Base-by-base conservation (phyloP, 2,797 vertebrate species). In the Syndactyla subalaris region DNA sequence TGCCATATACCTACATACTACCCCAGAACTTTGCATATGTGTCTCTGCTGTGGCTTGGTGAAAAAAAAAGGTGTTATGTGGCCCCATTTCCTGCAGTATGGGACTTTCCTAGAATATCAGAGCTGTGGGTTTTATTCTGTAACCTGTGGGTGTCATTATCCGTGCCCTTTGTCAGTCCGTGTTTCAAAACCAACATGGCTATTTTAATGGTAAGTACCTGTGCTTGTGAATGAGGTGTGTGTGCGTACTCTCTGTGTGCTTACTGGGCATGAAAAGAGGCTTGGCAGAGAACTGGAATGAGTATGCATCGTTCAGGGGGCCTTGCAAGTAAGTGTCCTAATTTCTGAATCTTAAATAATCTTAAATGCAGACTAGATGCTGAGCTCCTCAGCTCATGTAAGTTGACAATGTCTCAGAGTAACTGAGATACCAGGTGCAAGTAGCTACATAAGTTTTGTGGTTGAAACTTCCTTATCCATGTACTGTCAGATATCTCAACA, bases 21-120 rank as follows among this genome's bases (percentile, higher is more conserved):
- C 18, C 13, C 21, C 34, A 57, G 72, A 77, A 57, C 34, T 21
- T 14, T 83, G 45, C 23, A 41, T 46, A 14, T 1, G 6, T 74
- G 70, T 89, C 46, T 85, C 48, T 85, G 21, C 74, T 87, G 81
- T 38, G 52, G 19, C 30, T 76, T 24, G 3, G 8, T 57, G 1
- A 3, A 36, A 71, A 82, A 67, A 58, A 75, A 52, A 52, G 48
- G 3, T 7, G 6, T 26, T 4, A 0, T 24, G 34, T 78, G 29
- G 30, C 66, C 58, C 20, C 29, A 55, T 88, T 97, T 96, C 93
- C 85, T 90, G 88, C 27, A 52, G 14, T 38, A 67, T 5, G 74
- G 36, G 78, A 52, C 89, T 94, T 93, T 55, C 76, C 74, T 84
- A 92, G 83, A 84, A 14, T 81, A 76, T 72, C 49, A 81, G 79